Conservation (phyloP, 2,888 invertebrate genomes). For the Nezara viridula region DNA sequence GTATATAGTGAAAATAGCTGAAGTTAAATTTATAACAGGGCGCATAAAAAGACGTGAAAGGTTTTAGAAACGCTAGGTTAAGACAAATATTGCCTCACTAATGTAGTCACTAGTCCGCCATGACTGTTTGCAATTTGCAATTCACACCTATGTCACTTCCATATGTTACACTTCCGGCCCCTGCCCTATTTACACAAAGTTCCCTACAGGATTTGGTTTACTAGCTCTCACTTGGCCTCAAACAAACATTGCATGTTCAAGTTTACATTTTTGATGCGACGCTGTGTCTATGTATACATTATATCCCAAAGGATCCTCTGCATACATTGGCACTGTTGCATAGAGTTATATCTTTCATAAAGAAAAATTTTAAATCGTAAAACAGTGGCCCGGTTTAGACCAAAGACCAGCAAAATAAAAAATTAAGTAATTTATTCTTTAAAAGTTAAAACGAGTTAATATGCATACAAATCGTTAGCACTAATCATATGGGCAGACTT, state of each 20-base stretch:
- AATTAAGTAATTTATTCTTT: no score
- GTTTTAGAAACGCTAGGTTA: neutral
- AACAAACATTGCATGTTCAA: neutral
- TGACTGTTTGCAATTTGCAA: conserved; percentile 28
- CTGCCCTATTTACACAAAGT: conserved; percentile 22
- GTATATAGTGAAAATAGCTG: no score
- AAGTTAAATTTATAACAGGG: no score
- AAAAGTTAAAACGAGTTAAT: no score
- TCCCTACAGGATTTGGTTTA: neutral
- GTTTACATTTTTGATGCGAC: neutral
- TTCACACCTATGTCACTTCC: conserved; percentile 31
- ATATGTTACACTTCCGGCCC: conserved; percentile 40
- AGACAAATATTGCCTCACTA: neutral
- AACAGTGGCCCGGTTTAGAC: no score
- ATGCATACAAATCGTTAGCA: no score
- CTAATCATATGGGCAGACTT: no score
- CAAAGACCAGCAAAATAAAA: no score
- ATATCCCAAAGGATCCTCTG: neutral
- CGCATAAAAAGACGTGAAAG: neutral
- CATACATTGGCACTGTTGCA: neutral
- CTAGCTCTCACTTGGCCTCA: neutral
- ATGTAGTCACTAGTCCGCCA: conserved; percentile 38
- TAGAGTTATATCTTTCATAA: no score
- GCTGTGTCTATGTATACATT: neutral
- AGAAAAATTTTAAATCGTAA: no score